Evolutionary conservation across 2,797 vertebrate genomes (phyloP).

Genomic region (Fratercula arctica): DNA sequence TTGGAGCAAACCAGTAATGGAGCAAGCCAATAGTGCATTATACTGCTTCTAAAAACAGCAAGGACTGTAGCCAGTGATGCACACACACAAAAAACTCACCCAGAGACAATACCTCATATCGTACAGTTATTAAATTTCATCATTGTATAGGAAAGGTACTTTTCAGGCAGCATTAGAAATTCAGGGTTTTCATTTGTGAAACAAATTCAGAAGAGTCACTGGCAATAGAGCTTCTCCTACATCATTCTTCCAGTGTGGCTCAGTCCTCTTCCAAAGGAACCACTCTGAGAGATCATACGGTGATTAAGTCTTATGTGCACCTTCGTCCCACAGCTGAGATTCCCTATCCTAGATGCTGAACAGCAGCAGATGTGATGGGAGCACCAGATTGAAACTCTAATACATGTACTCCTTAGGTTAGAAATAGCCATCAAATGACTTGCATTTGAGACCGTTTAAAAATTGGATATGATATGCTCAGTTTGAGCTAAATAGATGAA

Average conservation of each 20-base stretch:
- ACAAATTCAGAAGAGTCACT: background rate
- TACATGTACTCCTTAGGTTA: background rate
- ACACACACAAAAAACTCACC: background rate
- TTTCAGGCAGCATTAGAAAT: background rate
- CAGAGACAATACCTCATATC: background rate
- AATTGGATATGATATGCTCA: background rate
- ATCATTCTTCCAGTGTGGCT: background rate
- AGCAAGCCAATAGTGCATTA: background rate
- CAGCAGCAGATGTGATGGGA: background rate
- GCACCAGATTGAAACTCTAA: background rate
- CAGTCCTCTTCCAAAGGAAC: background rate
- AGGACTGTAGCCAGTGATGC: background rate
- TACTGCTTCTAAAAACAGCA: background rate
- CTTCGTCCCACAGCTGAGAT: background rate
- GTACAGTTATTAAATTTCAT: background rate
- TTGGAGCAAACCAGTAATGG: background rate
- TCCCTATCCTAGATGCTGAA: background rate
- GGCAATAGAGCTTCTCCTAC: background rate
- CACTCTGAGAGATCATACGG: background rate
- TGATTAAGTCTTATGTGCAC: background rate
- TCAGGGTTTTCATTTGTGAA: background rate
- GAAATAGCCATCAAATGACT: background rate
- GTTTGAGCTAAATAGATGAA: background rate
- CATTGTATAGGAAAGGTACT: background rate
- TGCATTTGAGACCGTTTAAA: background rate